Base-by-base conservation (phyloP, 64 coral and sea anemone genomes). In the Porites lutea region DNA sequence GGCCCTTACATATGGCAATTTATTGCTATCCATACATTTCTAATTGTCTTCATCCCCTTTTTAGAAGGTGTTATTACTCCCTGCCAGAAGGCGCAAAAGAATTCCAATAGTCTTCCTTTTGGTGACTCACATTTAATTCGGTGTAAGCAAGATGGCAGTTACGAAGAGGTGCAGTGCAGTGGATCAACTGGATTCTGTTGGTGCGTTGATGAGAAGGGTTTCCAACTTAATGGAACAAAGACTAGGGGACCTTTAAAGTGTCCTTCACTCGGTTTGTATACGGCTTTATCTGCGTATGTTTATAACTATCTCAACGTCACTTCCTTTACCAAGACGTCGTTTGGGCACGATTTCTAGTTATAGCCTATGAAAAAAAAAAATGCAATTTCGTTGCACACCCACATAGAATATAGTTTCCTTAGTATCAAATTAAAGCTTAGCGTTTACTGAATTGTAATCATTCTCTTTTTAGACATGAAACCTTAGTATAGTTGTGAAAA, bases 101-200 rank as follows among this genome's bases (percentile, higher is more conserved):
- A 55, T 65, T 46, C 68, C 60, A 69, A 48, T 52, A 5, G 8
- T 46, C 27, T 19, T 8, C 18, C 37, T 12, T 88, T 88, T 71
- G 54, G 76, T 48, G 61, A 65, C 62, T 49, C 72, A 45, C 13
- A 93, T 54, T 71, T 93, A 13, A 72, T 91, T 70, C 87, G 50
- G 5, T 96, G 95, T 78, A 96, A 93, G 70, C 86, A 89, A 61
- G 87, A 92, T 58, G 95, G 90, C 7, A 92, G 78, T 8, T 96
- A 93, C 64, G 86, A 96, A 45, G 84, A 68, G 16, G 87, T 93
- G 12, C 95, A 96, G 72, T 96, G 95, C 21, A 89, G 79, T 43
- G 83, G 90, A 65, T 64, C 71, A 16, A 89, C 95, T 37, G 95
- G 90, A 10, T 68, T 79, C 49, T 96, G 95, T 65, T 96, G 95